phyloP scores from a whole-genome alignment of 2,797 vertebrate species.

The Nyctibius grandis region DNA sequence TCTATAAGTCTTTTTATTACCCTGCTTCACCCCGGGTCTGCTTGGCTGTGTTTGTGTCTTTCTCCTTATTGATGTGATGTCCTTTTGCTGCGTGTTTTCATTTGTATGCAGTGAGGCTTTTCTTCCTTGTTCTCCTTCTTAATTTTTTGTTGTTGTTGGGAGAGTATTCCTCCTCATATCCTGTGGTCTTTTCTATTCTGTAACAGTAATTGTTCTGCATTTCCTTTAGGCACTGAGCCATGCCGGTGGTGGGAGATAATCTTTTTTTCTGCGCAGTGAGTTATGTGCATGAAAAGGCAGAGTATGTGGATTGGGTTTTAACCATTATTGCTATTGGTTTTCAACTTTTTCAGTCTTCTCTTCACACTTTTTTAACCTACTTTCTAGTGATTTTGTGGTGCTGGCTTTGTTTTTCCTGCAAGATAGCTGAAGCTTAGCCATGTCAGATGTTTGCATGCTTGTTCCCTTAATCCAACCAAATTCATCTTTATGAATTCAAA shows the following conservation, averaged over 20 bases:
- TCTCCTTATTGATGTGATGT: background rate
- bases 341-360: background rate
- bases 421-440: background rate
- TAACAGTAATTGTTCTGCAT: conserved; percentile 14
- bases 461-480: background rate
- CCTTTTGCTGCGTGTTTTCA: background rate
- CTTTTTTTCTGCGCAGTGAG: background rate
- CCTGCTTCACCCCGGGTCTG: background rate
- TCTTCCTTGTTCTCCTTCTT: background rate
- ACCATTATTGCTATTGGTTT: background rate
- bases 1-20: background rate
- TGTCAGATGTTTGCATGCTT: background rate
- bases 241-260: background rate
- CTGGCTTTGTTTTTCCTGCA: background rate
- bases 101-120: background rate
- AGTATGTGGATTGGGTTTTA: background rate
- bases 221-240: conserved; percentile 23
- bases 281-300: background rate
- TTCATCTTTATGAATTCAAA: background rate
- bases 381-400: background rate
- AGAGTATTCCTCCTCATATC: background rate
- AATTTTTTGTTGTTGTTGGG: background rate
- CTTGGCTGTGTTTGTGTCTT: background rate
- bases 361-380: background rate
- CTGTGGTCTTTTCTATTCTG: background rate